Conservation (phyloP, 2,113 vertebrate species). For the Serinus canaria region DNA sequence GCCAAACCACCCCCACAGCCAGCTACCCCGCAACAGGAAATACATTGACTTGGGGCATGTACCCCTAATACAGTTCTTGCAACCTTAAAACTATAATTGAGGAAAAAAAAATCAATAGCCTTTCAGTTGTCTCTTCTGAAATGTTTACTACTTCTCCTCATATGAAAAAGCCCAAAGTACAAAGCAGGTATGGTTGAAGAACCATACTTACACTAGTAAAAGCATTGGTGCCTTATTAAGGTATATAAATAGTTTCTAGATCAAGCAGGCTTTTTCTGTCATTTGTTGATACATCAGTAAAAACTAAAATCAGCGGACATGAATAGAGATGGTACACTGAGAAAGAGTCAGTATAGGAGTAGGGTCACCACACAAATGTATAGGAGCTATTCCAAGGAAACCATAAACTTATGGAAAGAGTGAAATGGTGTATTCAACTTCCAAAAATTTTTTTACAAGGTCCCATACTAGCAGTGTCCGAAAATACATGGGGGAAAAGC, state of each 20-base stretch:
- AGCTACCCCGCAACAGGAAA: not conserved
- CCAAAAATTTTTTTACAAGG: not conserved
- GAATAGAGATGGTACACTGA: not conserved
- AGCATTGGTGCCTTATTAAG: not conserved
- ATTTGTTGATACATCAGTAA: not conserved
- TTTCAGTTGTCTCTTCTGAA: not conserved
- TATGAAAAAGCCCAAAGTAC: not conserved
- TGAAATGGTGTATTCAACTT: not conserved
- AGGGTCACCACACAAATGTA: not conserved
- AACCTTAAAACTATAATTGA: not conserved
- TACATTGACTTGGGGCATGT: not conserved
- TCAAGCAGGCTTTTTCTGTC: not conserved
- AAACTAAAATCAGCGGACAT: not conserved
- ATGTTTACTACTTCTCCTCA: not conserved
- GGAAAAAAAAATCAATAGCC: not conserved
- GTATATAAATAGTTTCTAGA: not conserved
- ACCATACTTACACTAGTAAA: not conserved
- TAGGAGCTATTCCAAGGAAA: not conserved
- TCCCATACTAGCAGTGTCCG: not conserved
- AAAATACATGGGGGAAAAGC: not conserved
- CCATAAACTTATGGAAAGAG: not conserved
- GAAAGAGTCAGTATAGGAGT: not conserved
- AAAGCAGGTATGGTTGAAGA: accelerated
- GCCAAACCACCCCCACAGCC: not conserved
- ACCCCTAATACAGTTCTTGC: not conserved